Percentiles rank a stretch among this genome's conserved stretches.
phyloP scores from a whole-genome alignment of 2,113 vertebrate genomes.

The Eretmochelys imbricata region DNA sequence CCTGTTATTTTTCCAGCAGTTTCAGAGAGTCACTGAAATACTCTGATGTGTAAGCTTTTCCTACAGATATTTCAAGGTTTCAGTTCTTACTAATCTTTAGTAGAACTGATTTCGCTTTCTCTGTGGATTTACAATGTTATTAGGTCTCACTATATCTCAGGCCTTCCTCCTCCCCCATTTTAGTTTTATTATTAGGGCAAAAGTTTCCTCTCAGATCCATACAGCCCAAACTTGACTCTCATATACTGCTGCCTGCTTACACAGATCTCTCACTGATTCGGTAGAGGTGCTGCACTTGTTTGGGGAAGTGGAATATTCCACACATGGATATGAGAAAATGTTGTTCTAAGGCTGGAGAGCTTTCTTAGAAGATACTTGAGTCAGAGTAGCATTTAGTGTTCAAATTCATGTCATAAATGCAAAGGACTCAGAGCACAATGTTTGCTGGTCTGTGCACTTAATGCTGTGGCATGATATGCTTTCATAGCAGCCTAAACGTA shows the following conservation, averaged over 20 bases:
- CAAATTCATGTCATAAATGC: not conserved
- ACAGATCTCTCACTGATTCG: conserved; percentile 17
- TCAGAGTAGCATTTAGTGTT: not conserved
- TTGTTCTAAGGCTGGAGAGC: not conserved
- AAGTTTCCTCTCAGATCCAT: not conserved
- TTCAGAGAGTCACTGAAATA: not conserved
- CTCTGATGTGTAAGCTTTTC: not conserved
- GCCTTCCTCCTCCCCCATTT: conserved; percentile 31
- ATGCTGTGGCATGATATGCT: not conserved
- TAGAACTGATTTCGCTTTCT: not conserved
- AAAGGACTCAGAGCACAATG: not conserved
- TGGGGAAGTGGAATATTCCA: not conserved
- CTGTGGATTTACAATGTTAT: conserved; percentile 32
- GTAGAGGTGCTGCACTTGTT: not conserved
- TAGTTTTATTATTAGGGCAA: conserved; percentile 47
- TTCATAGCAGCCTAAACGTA: conserved; percentile 58
- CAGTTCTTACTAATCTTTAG: not conserved
- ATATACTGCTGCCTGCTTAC: conserved; percentile 23
- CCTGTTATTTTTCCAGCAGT: not conserved
- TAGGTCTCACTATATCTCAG: conserved; percentile 4
- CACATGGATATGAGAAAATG: not conserved
- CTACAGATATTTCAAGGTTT: not conserved
- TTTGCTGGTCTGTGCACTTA: not conserved
- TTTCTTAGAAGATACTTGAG: not conserved
- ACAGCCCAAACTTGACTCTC: conserved; percentile 2